Evolutionary conservation across 2,113 vertebrate genomes (phyloP), one percentile per base, ranked within the genome.

Genomic region (Chaenocephalus aceratus): DNA sequence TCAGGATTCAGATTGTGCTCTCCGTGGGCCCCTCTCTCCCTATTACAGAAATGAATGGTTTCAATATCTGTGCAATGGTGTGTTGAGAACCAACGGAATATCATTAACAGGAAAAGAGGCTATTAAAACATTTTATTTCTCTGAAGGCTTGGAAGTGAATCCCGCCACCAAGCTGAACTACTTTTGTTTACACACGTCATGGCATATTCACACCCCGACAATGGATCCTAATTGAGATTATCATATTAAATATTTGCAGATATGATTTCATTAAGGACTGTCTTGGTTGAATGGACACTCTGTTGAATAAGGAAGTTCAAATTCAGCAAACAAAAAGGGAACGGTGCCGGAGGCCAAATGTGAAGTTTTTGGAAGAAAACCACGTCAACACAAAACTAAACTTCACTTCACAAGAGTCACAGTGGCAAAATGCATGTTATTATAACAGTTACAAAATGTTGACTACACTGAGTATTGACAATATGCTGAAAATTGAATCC

Each of bases 21-120:
- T 95, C 93, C 9, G 21, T 85, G 85, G 91, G 92, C 75, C 89
- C 89, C 54, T 79, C 68, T 88, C 36, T 92, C 91, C 95, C 94
- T 95, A 96, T 97, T 96, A 96, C 91, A 91, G 92, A 92, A 97
- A 96, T 94, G 95, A 95, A 97, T 96, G 94, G 94, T 95, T 97
- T 96, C 95, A 96, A 96, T 97, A 97, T 95, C 90, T 96, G 95
- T 89, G 95, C 96, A 97, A 96, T 96, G 96, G 92, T 95, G 96
- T 96, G 95, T 97, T 97, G 89, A 96, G 96, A 96, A 96, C 84
- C 93, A 96, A 96, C 94, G 88, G 90, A 92, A 93, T 93, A 95
- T 97, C 95, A 96, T 96, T 96, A 97, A 96, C 94, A 94, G 94
- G 91, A 94, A 94, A 72, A 92, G 93, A 95, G 83, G 74, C 92